These are phyloP conservation scores for Gymnocephalus cernua DNA, from an alignment of 2,113 vertebrate genomes.

Conservation along the genomic window DNA sequence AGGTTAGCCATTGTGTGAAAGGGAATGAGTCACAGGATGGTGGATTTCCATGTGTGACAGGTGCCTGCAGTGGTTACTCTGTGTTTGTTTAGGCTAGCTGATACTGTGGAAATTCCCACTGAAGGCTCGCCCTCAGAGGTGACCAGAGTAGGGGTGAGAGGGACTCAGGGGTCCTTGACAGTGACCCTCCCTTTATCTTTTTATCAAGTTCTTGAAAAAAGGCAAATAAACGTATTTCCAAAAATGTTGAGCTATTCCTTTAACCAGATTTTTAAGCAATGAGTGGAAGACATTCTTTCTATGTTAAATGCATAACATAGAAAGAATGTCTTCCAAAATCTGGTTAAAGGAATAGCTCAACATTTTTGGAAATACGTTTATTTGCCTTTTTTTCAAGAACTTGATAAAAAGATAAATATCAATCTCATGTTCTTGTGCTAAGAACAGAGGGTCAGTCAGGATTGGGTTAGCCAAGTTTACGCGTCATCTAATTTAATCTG, in stretches of 20 bases:
- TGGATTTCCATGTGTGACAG: conserved; percentile 59
- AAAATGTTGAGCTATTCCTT: background rate
- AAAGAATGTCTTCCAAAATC: background rate
- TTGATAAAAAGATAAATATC: background rate
- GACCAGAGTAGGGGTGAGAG: background rate
- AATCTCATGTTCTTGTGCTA: background rate
- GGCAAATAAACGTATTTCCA: too few species aligned
- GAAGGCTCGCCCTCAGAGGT: background rate
- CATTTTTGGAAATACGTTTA: background rate
- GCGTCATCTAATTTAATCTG: background rate
- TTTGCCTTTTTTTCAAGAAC: background rate
- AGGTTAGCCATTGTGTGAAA: conserved; percentile 56
- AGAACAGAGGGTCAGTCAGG: background rate
- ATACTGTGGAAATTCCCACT: conserved; percentile 25
- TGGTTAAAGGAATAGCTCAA: too few species aligned
- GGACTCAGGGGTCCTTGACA: background rate
- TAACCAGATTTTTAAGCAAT: too few species aligned
- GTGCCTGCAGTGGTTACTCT: conserved; percentile 39
- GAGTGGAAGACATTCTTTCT: background rate
- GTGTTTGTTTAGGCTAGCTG: conserved; percentile 49
- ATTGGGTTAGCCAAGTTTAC: too few species aligned
- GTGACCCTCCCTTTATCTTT: background rate
- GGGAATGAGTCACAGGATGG: conserved; percentile 52
- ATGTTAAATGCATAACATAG: background rate
- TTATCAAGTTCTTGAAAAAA: background rate